Conservation (phyloP, 1,140 invertebrate genomes). For the Drosophila tani region DNA sequence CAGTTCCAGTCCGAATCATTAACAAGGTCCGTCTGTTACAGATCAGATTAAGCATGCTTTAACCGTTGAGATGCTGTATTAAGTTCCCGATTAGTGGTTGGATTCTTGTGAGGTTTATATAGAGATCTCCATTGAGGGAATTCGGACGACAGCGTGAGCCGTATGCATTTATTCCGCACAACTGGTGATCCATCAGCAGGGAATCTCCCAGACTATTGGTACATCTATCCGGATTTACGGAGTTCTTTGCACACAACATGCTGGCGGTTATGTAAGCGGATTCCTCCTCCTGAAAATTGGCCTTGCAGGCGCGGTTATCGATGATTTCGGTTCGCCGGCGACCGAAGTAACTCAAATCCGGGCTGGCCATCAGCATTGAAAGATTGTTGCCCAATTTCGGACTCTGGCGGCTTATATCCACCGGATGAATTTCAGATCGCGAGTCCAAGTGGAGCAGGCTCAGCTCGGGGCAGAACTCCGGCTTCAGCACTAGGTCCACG, state of each 20-base stretch:
- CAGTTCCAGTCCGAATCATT: too few species aligned
- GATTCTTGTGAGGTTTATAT: conserved; percentile 2
- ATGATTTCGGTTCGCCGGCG: conserved; percentile 23
- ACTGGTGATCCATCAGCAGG: conserved; percentile 1
- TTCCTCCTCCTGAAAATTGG: conserved; percentile 9
- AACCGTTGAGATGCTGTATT: neutral
- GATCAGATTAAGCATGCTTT: neutral
- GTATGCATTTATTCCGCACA: conserved; percentile 37
- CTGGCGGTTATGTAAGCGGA: conserved; percentile 18
- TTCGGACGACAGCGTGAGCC: conserved; percentile 17
- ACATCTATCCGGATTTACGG: conserved; percentile 4
- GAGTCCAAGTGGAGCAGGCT: conserved; percentile 1
- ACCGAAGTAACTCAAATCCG: conserved; percentile 27
- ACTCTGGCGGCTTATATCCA: conserved; percentile 2
- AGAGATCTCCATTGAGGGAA: conserved; percentile 32
- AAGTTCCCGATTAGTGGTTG: conserved; percentile 6
- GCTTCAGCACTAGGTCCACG: neutral
- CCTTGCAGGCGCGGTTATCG: conserved; percentile 21
- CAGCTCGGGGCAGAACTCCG: conserved; percentile 2
- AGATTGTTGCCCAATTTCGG: neutral
- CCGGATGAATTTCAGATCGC: neutral
- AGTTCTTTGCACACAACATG: conserved; percentile 38
- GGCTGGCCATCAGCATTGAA: conserved; percentile 40
- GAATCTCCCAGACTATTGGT: conserved; percentile 26
- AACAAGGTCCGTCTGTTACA: too few species aligned